Conservation (phyloP, 2,888 invertebrate species). For the Trichacis sp. region DNA sequence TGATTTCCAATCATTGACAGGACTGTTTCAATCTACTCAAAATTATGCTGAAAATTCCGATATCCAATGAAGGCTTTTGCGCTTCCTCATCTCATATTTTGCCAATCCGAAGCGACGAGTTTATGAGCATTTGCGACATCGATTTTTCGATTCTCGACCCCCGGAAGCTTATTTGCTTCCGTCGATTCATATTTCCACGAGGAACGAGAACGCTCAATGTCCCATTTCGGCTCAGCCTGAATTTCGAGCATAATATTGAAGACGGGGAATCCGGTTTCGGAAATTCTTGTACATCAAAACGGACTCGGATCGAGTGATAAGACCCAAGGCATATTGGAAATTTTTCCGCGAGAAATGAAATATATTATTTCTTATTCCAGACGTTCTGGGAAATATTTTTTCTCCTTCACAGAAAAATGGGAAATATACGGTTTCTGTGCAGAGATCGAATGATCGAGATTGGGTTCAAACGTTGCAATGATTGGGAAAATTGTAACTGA, state of each 20-base stretch:
- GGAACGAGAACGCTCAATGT: neutral
- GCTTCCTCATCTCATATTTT: slow-evolving; percentile 1
- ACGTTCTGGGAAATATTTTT: too few species aligned
- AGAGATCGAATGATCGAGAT: neutral
- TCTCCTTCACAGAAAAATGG: too few species aligned
- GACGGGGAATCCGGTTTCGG: neutral
- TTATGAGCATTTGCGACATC: neutral
- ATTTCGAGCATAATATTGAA: slow-evolving; percentile 2
- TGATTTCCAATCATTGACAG: too few species aligned
- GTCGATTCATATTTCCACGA: slow-evolving; percentile 3
- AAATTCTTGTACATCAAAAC: neutral
- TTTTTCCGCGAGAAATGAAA: neutral
- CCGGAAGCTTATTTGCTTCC: neutral
- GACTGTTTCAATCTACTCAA: too few species aligned
- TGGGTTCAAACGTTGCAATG: neutral
- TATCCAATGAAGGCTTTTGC: too few species aligned
- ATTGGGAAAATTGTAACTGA: neutral
- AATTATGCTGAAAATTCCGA: neutral
- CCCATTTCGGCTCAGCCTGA: neutral
- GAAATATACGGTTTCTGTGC: too few species aligned
- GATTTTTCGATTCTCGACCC: slow-evolving; percentile 1
- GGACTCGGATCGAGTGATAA: neutral
- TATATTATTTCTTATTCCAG: neutral
- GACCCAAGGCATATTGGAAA: neutral
- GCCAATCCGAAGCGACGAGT: neutral